phyloP scores from a whole-genome alignment of 2,888 invertebrate genomes.

The Lithophane ornitopus region DNA sequence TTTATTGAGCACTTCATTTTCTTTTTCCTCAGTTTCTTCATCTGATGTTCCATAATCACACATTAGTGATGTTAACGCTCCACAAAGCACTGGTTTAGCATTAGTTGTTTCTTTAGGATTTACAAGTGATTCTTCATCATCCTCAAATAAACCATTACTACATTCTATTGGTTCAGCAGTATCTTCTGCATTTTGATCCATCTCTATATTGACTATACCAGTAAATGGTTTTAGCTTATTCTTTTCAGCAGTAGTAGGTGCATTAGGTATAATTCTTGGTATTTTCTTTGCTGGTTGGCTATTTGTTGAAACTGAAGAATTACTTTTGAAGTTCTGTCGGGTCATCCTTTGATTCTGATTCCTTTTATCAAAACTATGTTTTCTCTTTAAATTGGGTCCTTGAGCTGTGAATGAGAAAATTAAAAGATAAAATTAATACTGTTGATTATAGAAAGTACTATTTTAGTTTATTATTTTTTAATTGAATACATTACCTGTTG shows the following conservation, averaged over 20 bases:
- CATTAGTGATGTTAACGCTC: conserved; percentile 90
- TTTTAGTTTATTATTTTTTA: background rate
- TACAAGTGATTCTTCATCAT: conserved; percentile 70
- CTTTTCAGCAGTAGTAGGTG: conserved; percentile 69
- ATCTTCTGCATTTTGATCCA: conserved; percentile 71
- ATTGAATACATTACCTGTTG: conserved; percentile 59
- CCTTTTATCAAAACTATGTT: conserved; percentile 58
- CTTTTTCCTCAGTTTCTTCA: conserved; percentile 71
- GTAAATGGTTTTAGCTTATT: conserved; percentile 85
- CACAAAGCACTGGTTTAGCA: conserved; percentile 82
- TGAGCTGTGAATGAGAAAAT: conserved; percentile 45
- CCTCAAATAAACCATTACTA: conserved; percentile 79
- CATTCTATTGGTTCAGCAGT: conserved; percentile 48
- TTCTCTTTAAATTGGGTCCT: conserved; percentile 63
- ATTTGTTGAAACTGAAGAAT: conserved; percentile 25
- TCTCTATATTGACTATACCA: conserved; percentile 84
- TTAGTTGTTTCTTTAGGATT: conserved; percentile 21
- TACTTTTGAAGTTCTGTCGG: conserved; percentile 48
- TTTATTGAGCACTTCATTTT: conserved; percentile 29
- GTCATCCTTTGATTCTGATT: conserved; percentile 43
- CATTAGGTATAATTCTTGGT: conserved; percentile 67
- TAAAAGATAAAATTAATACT: conserved; percentile 6
- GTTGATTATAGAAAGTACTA: background rate
- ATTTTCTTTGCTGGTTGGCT: conserved; percentile 61
- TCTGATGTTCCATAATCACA: conserved; percentile 90